phyloP scores from a whole-genome alignment of 2,888 invertebrate species.

The Hydropsyche betteni region DNA sequence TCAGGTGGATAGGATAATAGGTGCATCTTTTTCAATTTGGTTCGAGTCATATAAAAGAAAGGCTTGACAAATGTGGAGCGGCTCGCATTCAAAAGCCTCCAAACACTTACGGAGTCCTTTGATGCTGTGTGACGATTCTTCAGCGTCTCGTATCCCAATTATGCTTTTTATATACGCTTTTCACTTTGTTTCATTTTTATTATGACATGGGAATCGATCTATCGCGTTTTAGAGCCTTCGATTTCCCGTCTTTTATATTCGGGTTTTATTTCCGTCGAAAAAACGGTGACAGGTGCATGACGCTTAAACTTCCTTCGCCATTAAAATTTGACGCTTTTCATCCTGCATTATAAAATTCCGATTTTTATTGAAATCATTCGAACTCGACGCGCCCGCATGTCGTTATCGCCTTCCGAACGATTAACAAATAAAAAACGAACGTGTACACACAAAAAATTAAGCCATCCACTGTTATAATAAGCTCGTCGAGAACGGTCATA shows the following conservation, averaged over 20 bases:
- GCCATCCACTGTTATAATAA: too few species aligned
- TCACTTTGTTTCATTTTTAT: too few species aligned
- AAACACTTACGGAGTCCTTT: neutral
- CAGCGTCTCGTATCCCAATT: too few species aligned
- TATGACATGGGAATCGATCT: too few species aligned
- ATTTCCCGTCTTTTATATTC: constrained; percentile 4
- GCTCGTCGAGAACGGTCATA: too few species aligned
- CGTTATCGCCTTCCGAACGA: too few species aligned
- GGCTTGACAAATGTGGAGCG: constrained; percentile 22
- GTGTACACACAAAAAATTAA: too few species aligned
- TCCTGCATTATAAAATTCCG: constrained; percentile 2
- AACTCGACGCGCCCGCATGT: neutral
- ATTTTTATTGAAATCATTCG: constrained; percentile 15
- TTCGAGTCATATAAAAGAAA: neutral
- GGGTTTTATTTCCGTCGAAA: neutral
- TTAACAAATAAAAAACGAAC: too few species aligned
- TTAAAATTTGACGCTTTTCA: neutral
- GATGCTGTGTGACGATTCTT: neutral
- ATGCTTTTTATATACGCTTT: too few species aligned
- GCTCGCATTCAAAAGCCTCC: constrained; percentile 11
- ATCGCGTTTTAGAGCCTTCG: too few species aligned
- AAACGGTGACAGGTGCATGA: constrained; percentile 12
- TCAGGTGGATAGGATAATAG: too few species aligned
- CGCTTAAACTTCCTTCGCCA: neutral
- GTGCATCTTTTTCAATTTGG: too few species aligned